Evolutionary conservation across 2,888 invertebrate genomes (phyloP).

Genomic region (Micropterix aruncella): DNA sequence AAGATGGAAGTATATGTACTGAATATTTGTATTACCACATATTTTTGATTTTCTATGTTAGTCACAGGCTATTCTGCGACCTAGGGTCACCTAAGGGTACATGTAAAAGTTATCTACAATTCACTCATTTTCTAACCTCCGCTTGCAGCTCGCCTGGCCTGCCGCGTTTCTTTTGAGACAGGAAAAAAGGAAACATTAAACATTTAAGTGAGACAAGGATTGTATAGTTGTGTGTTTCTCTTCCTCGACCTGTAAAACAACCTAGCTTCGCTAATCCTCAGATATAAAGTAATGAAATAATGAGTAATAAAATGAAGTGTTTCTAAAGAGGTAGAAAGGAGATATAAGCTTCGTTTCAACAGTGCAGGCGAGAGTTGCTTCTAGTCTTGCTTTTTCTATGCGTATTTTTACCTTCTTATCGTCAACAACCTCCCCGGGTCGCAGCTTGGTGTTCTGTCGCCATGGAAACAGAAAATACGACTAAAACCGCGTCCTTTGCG

Average conservation of each 20-base stretch:
- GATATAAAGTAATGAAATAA: too few relatives aligned
- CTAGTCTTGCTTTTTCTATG: conserved; percentile 6
- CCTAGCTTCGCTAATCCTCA: too few relatives aligned
- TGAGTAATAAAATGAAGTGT: too few relatives aligned
- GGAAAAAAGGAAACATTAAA: too few relatives aligned
- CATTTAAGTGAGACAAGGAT: too few relatives aligned
- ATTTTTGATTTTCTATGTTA: not conserved
- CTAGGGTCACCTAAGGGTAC: not conserved
- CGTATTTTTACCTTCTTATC: conserved; percentile 90
- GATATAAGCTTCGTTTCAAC: too few relatives aligned
- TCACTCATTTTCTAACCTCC: conserved; percentile 54
- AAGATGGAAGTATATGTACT: too few relatives aligned
- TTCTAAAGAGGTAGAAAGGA: too few relatives aligned
- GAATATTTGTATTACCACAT: too few relatives aligned
- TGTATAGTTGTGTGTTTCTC: too few relatives aligned
- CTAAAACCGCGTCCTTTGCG: not conserved
- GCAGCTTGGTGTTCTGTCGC: conserved; percentile 74
- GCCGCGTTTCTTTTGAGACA: conserved; percentile 52
- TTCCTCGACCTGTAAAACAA: too few relatives aligned
- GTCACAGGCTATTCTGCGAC: not conserved
- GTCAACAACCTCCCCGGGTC: conserved; percentile 87
- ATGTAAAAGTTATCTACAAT: conserved; percentile 13
- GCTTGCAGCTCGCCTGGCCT: conserved; percentile 70
- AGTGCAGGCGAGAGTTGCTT: conserved; percentile 9
- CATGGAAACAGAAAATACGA: conserved; percentile 6